Conservation (phyloP, 1,140 invertebrate genomes). For the Caenorhabditis elegans region WBcel235 BX284604.4:7960501-7961000, state of each 20-base stretch:
- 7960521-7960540: constrained; percentile 9
- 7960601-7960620: neutral
- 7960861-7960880: constrained; percentile 18
- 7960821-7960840: constrained; percentile 14
- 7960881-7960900: constrained; percentile 14
- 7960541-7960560: constrained; percentile 22
- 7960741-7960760: neutral
- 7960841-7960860: neutral
- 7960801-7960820: neutral
- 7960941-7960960: constrained; percentile 19
- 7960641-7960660: neutral
- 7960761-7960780: too few relatives aligned
- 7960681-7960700: constrained; percentile 20
- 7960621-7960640: neutral
- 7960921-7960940: neutral
- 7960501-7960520: neutral
- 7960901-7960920: constrained; percentile 2
- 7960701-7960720: neutral
- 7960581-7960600: neutral
- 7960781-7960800: neutral
- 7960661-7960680: neutral
- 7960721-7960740: neutral
- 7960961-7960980: constrained; percentile 8
- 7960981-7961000: neutral
- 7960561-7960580: constrained; percentile 17